Evolutionary conservation across 1,140 invertebrate species (phyloP), one percentile per base, ranked within the genome.

Genomic region (Listronotus bonariensis): DNA sequence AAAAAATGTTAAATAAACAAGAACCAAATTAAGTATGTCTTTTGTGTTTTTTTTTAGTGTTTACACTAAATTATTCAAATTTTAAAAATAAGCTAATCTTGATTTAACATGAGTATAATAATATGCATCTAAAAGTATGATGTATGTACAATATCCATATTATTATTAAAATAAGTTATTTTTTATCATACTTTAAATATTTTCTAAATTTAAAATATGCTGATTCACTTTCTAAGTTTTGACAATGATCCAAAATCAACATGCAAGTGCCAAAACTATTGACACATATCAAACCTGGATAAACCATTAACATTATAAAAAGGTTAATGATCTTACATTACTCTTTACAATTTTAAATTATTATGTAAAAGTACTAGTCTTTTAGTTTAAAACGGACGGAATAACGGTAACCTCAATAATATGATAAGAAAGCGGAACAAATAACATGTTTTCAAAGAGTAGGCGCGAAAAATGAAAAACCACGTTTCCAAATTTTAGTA

Each of bases 361-460:
- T 26, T 26, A 26, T 3, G 20, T 26, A 26, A 26, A 26, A 26
- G 20, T 26, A 26, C 20, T 41, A 41, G 3, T 41, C 14, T 41
- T 41, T 41, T 14, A 41, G 40, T 12, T 14, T 14, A 14, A 41
- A 41, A 41, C 14, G 1, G 14, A 2, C 11, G 2, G 40, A 12
- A 8, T 45, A 45, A 45, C 42, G 42, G 42, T 45, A n/a, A 45
- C 17, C 7, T 36, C 34, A 36, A 36, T 18, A 14, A 15, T 45
- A 17, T 18, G 42, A 45, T 45, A 45, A 45, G 42, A 45, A 45
- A 45, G 42, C 42, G 42, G 42, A 45, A 45, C 42, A 45, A 45
- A 14, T 41, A 41, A 45, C 17, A 45, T 45, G 17, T 18, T 17
- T 18, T 17, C n/a, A 45, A 15, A 45, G 8, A 45, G 7, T 18